These are phyloP conservation scores for Herminia tarsipennalis DNA, from an alignment of 2,888 invertebrate species.

Conservation along the genomic window DNA sequence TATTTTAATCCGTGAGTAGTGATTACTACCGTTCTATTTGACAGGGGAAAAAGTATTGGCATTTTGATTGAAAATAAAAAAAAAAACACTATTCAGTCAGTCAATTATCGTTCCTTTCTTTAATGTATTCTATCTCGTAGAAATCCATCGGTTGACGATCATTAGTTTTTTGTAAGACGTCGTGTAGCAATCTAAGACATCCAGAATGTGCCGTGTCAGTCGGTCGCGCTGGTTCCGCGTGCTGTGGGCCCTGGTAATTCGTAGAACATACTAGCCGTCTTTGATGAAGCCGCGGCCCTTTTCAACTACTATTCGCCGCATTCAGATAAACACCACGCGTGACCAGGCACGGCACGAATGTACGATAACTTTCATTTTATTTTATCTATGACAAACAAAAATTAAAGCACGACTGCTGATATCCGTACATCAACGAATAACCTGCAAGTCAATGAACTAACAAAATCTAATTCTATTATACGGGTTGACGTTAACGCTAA, in stretches of 20 bases:
- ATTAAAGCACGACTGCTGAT: constrained; percentile 18
- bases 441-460: constrained; percentile 39
- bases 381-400: constrained; percentile 31
- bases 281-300: constrained; percentile 40
- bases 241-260: constrained; percentile 65
- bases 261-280: constrained; percentile 54
- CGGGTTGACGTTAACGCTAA: background rate
- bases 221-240: constrained; percentile 72
- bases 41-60: too few relatives aligned
- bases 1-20: too few relatives aligned
- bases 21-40: too few relatives aligned
- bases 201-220: constrained; percentile 67
- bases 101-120: constrained; percentile 23
- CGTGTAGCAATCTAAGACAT: constrained; percentile 39
- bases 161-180: constrained; percentile 40
- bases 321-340: constrained; percentile 29
- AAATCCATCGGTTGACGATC: constrained; percentile 29
- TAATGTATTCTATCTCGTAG: constrained; percentile 25
- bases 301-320: constrained; percentile 32
- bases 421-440: constrained; percentile 26
- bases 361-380: constrained; percentile 25
- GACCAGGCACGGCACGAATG: constrained; percentile 12
- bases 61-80: background rate
- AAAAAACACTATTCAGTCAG: background rate
- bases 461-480: constrained; percentile 2